A percentile compares a stretch with the other conserved stretches of the same genome.
Evolutionary conservation across 2,113 vertebrate species (phyloP).

Genomic region (Nansenia antarctica): DNA sequence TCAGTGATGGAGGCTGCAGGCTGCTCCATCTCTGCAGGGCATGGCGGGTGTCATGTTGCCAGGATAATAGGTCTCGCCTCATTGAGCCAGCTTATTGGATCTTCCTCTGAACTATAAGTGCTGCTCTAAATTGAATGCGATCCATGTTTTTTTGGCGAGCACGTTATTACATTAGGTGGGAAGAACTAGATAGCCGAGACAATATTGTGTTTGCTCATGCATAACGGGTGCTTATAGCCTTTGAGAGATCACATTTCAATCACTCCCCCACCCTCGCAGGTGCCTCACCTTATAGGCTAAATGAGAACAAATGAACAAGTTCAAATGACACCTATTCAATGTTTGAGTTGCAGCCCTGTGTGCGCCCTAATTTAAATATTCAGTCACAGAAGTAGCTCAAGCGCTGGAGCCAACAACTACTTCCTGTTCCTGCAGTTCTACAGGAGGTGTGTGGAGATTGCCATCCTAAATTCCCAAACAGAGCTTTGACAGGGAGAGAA

Average conservation of each 20-base stretch:
- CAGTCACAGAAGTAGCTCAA: conserved; percentile 36
- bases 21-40: conserved; percentile 30
- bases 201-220: conserved; percentile 51
- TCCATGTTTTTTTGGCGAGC: conserved; percentile 52
- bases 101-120: conserved; percentile 67
- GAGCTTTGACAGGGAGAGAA: conserved; percentile 7
- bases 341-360: conserved; percentile 31
- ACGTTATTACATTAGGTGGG: conserved; percentile 54
- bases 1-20: conserved; percentile 6
- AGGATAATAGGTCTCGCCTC: conserved; percentile 65
- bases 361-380: conserved; percentile 56
- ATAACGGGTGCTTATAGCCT: conserved; percentile 35
- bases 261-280: conserved; percentile 40
- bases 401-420: neutral
- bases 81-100: conserved; percentile 75
- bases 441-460: neutral
- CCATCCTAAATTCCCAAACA: neutral
- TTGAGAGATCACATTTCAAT: conserved; percentile 55
- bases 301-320: conserved; percentile 62
- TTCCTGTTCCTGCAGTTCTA: neutral
- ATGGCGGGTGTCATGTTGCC: conserved; percentile 54
- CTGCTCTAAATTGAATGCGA: conserved; percentile 66
- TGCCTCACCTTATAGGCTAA: conserved; percentile 30
- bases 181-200: conserved; percentile 62
- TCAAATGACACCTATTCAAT: conserved; percentile 47